Evolutionary conservation across 1,140 invertebrate genomes (phyloP).

Genomic region (Megalopta genalis): DNA sequence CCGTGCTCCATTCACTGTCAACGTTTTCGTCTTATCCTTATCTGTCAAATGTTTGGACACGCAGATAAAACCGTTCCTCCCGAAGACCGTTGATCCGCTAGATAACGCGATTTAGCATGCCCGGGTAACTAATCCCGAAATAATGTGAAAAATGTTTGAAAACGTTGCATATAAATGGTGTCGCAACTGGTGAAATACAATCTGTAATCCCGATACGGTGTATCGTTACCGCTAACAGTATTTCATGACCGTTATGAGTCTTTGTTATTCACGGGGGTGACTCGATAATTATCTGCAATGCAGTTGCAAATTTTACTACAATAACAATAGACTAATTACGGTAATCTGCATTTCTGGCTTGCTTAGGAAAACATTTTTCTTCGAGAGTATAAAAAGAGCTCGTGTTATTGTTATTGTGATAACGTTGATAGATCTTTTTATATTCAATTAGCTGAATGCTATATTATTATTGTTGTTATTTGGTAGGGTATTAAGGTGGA

Average conservation of each 20-base stretch:
- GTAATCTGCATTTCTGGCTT: too few relatives aligned
- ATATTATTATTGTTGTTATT: slow-evolving; percentile 28
- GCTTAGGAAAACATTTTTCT: too few relatives aligned
- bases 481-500: slow-evolving; percentile 59
- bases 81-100: neutral
- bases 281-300: too few relatives aligned
- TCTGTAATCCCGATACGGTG: neutral
- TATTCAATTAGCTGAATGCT: neutral
- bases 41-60: slow-evolving; percentile 30
- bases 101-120: slow-evolving; percentile 19
- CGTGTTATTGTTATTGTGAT: too few relatives aligned
- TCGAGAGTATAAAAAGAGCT: too few relatives aligned
- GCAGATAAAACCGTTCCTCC: slow-evolving; percentile 8
- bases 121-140: slow-evolving; percentile 2
- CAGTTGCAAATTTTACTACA: too few relatives aligned
- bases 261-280: neutral
- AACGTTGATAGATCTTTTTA: too few relatives aligned
- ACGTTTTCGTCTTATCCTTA: neutral
- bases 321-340: too few relatives aligned
- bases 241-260: neutral
- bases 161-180: slow-evolving; percentile 10
- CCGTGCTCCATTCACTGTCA: slow-evolving; percentile 14
- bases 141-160: slow-evolving; percentile 1
- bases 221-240: slow-evolving; percentile 5
- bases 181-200: slow-evolving; percentile 28